These are phyloP conservation scores for Cheilosia vernalis DNA, from an alignment of 2,888 invertebrate species.

Conservation along the genomic window DNA sequence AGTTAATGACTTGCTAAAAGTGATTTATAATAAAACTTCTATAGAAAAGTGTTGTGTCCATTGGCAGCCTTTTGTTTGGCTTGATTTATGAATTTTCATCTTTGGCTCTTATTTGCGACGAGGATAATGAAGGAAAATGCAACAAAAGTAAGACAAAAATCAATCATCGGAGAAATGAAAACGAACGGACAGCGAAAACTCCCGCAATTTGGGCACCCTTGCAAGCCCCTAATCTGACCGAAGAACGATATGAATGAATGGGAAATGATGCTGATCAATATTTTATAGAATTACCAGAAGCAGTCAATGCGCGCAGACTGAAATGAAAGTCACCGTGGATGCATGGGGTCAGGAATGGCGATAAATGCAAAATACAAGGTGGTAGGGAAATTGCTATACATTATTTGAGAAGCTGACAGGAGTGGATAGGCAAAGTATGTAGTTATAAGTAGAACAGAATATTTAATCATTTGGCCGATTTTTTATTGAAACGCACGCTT, in stretches of 20 bases:
- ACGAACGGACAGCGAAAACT: constrained; percentile 21
- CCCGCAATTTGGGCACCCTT: neutral
- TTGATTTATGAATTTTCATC: constrained; percentile 48
- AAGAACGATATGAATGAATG: constrained; percentile 7
- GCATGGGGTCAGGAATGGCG: neutral
- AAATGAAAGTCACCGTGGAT: neutral
- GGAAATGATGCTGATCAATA: constrained; percentile 43
- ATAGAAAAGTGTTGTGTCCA: neutral
- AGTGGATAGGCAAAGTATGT: neutral
- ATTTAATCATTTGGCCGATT: neutral
- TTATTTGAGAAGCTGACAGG: too few relatives aligned
- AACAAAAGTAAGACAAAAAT: constrained; percentile 22
- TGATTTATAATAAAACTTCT: constrained; percentile 43
- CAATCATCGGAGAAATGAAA: constrained; percentile 54
- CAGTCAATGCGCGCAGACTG: neutral
- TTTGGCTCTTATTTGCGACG: neutral
- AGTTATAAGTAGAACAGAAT: neutral
- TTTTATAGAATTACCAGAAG: constrained; percentile 24
- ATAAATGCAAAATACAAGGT: neutral
- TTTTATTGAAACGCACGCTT: neutral
- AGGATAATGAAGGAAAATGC: neutral
- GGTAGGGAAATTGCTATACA: too few relatives aligned
- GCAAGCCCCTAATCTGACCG: neutral
- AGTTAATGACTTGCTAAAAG: constrained; percentile 53
- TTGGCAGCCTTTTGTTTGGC: constrained; percentile 35